Base-by-base conservation (phyloP, 2,113 vertebrate genomes). In the Pedionomus torquatus region DNA sequence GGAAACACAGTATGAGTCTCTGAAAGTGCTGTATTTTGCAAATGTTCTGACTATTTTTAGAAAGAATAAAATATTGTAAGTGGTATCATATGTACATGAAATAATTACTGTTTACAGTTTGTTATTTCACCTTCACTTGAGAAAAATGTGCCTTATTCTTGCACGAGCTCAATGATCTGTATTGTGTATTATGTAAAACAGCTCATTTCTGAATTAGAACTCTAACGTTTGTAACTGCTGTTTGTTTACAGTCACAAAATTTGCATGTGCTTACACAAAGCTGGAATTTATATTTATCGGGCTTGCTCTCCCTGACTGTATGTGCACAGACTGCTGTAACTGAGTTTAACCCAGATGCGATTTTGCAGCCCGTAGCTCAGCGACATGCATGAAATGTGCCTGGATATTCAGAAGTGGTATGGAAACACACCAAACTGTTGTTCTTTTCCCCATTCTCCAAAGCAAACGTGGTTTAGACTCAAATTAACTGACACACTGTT, bases 241-340 rank as follows among this genome's bases (percentile, higher is more conserved):
- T 64, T 90, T 91, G 70, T 83, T 87, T 94, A 77, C 17, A 46
- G 37, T 26, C 64, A 77, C 79, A 58, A 76, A 83, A 48, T 66
- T 19, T 72, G 58, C 25, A 43, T 46, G 17, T 46, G n/a, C 46
- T 83, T 83, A 69, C 61, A 82, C 54, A 70, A 69, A 91, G 71
- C 15, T 37, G 28, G 39, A 49, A 39, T 79, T 91, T 51, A 9
- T 64, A 35, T 84, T 60, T 72, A 61, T 61, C 48, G 44, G 7
- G 7, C 24, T 65, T 55, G 61, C 25, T 77, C 16, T 48, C n/a
- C 54, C 51, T 43, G 41, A 14, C 41, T 82, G 4, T 41, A 15
- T 31, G 28, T 9, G 13, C 26, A 48, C 35, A 87, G 61, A 52
- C 37, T 74, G 11, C 19, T 88, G 17, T 39, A 48, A 60, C 44